Evolutionary conservation across 2,113 vertebrate genomes (phyloP), one percentile per base, ranked within the genome.

Genomic region (Parotia lawesii): DNA sequence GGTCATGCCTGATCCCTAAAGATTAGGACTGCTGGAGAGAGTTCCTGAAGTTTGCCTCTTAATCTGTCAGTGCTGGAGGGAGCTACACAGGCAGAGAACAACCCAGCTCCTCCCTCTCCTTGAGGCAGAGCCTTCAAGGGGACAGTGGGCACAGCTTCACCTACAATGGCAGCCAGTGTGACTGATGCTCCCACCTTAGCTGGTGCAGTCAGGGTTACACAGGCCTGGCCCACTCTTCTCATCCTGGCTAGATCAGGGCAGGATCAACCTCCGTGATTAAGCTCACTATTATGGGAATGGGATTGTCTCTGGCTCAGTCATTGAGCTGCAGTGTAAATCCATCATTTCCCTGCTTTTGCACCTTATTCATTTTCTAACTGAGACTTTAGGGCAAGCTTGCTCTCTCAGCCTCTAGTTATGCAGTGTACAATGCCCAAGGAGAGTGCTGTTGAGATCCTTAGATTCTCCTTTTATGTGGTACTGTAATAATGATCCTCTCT

Each of bases 121-220:
- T 4, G 62, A 69, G 21, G 15, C 25, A 48, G 45, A 61, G 8
- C 57, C 56, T 71, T 53, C 20, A 14, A 62, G 56, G 51, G 64
- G 1, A 47, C 0, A 6, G 76, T 0, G 21, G 51, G 23, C 80
- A 70, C 2, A 3, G 38, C 38, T 66, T 77, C 29, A 28, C 38
- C 10, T 2, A 28, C 33, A 12, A 8, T 23, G 25, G 12, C 62
- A 51, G 2, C 8, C 35, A 7, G 37, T 0, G 0, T 66, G 75
- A 22, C 27, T 42, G 76, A 10, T 58, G 56, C 51, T 87, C 27
- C 45, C 27, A 6, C 4, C 5, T 57, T 2, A 66, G 38, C 35
- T 75, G 48, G 18, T 20, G 35, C 44, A 38, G 14, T 20, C 53
- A 60, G 44, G 15, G 40, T 31, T 45, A 47, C 44, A 29, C 29